phyloP scores from a whole-genome alignment of 1,140 invertebrate species.

The Zaprionus ornatus region DNA sequence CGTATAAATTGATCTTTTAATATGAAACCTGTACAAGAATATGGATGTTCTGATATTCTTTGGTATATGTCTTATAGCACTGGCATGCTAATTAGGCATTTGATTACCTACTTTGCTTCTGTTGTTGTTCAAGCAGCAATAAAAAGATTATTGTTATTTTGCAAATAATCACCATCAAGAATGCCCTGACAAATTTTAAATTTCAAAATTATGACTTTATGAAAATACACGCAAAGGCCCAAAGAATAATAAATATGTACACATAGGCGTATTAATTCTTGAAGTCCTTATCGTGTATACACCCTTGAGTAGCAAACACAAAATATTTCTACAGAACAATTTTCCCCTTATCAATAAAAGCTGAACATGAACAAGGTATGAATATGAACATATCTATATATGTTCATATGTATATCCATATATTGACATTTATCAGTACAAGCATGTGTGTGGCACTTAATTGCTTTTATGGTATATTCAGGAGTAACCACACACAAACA shows the following conservation, averaged over 20 bases:
- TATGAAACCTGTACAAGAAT: neutral
- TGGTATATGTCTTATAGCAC: slow-evolving; percentile 10
- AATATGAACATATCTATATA: too few species aligned
- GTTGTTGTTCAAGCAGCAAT: slow-evolving; percentile 23
- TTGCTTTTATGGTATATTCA: neutral
- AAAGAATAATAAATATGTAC: neutral
- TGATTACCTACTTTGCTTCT: slow-evolving; percentile 51
- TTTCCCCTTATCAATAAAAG: neutral
- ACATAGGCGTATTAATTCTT: neutral
- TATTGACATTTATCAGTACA: too few species aligned
- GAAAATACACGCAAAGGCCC: neutral
- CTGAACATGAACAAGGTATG: too few species aligned
- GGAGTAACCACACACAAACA: neutral
- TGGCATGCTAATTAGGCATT: slow-evolving; percentile 59
- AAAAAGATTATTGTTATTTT: slow-evolving; percentile 48
- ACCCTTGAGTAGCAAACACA: neutral
- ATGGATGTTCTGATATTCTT: neutral
- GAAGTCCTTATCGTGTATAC: neutral
- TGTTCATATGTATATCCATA: too few species aligned
- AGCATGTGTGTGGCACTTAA: neutral
- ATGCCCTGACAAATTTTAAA: slow-evolving; percentile 2
- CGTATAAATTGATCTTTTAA: neutral
- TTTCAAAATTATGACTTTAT: slow-evolving; percentile 27
- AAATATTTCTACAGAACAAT: neutral
- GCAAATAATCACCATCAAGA: slow-evolving; percentile 1